Conservation (phyloP, 2,113 vertebrate genomes). For the Galbula dea region DNA sequence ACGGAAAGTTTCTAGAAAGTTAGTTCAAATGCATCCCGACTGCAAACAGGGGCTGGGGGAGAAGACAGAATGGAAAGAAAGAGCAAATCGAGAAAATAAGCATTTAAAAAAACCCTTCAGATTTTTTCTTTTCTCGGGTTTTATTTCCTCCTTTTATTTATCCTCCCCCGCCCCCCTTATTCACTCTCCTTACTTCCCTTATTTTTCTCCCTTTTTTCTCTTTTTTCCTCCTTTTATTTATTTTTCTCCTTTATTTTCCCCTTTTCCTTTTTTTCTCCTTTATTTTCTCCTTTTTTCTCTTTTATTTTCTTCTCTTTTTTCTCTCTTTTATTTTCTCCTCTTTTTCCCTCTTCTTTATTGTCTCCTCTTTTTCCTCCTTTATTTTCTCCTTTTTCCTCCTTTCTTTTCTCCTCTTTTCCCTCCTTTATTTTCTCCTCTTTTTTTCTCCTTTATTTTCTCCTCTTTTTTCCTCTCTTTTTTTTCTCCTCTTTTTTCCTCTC, state of each 20-base stretch:
- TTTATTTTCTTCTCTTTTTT: constrained; percentile 75
- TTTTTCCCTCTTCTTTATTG: constrained; percentile 70
- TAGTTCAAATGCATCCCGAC: background rate
- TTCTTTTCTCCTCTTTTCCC: background rate
- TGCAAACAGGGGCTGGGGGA: background rate
- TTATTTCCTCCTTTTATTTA: too few species aligned
- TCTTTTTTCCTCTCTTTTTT: constrained; percentile 72
- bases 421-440: constrained; percentile 74
- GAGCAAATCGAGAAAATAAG: background rate
- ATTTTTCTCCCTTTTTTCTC: constrained; percentile 76
- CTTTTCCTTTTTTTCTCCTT: constrained; percentile 73
- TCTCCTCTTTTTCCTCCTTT: constrained; percentile 72
- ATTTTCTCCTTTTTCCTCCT: constrained; percentile 76
- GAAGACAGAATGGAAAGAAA: background rate
- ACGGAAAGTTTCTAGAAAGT: constrained; percentile 7
- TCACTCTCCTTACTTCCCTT: too few species aligned
- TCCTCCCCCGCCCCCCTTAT: too few species aligned
- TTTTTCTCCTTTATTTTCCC: constrained; percentile 70
- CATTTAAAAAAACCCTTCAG: constrained; percentile 41
- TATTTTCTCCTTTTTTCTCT: constrained; percentile 76
- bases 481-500: constrained; percentile 68
- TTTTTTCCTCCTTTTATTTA: constrained; percentile 64
- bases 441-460: constrained; percentile 69
- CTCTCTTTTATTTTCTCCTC: constrained; percentile 70
- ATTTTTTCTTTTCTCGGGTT: constrained; percentile 53